Evolutionary conservation across 2,888 invertebrate species (phyloP).

Genomic region (Limnephilus rhombicus): DNA sequence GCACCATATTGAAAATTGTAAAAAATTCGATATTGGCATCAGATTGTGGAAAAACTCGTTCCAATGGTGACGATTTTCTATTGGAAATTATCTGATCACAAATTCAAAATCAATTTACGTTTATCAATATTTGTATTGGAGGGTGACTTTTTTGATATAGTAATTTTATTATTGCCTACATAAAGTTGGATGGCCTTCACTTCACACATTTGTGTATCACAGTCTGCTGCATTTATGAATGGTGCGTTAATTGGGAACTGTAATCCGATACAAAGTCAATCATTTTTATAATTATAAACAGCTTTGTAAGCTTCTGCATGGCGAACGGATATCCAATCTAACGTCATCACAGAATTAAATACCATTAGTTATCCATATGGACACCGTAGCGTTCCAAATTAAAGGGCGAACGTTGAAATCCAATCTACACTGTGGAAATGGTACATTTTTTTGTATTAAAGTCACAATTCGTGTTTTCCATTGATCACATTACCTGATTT

Average conservation of each 20-base stretch:
- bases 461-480: background rate
- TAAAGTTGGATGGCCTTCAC: background rate
- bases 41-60: background rate
- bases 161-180: background rate
- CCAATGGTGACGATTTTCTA: background rate
- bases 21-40: no score
- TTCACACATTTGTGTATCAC: background rate
- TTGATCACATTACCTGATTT: background rate
- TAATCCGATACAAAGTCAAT: conserved; percentile 27
- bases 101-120: background rate
- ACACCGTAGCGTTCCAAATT: background rate
- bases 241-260: conserved; percentile 29
- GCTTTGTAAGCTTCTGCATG: background rate
- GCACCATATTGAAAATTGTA: no score
- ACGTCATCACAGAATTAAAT: background rate
- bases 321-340: background rate
- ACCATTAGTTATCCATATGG: background rate
- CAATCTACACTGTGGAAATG: background rate
- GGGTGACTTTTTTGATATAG: background rate
- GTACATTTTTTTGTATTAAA: background rate
- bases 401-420: background rate
- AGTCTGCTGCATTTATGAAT: background rate
- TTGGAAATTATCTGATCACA: background rate
- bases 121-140: background rate
- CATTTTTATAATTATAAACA: conserved; percentile 33